These are phyloP conservation scores for Caretta caretta DNA, from an alignment of 2,113 vertebrate species.

Conservation along the genomic window DNA sequence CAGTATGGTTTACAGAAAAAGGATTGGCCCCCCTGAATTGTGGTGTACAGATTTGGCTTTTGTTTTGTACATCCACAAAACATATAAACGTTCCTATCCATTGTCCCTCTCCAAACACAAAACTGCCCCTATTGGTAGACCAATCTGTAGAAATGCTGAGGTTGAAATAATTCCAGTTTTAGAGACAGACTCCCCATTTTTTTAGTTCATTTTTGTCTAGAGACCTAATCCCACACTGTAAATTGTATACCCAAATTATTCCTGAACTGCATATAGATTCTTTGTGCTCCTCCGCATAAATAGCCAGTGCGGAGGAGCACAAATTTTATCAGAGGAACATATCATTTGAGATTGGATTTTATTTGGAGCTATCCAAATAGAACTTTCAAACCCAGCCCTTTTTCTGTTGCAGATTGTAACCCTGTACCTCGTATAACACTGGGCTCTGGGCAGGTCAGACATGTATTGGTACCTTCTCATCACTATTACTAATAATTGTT, in stretches of 20 bases:
- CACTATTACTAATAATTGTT: background rate
- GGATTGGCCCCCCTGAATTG: background rate
- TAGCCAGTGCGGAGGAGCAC: background rate
- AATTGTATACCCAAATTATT: constrained; percentile 42
- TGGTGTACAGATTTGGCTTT: accelerated
- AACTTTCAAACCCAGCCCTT: background rate
- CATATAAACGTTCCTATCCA: background rate
- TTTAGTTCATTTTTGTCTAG: constrained; percentile 3
- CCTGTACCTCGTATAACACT: constrained; percentile 1
- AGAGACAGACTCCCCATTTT: background rate
- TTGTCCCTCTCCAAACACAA: background rate
- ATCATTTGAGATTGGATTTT: constrained; percentile 13
- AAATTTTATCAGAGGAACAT: background rate
- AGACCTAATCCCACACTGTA: background rate
- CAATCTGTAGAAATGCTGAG: background rate
- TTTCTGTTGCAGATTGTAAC: background rate
- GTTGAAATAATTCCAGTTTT: background rate
- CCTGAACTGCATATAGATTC: background rate
- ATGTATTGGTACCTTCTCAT: accelerated
- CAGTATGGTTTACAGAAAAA: background rate
- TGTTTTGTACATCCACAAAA: accelerated
- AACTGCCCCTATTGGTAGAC: background rate
- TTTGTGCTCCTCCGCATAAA: background rate
- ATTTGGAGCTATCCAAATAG: background rate
- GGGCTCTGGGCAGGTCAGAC: background rate